Percentiles rank a stretch among this genome's conserved stretches.
Evolutionary conservation across 2,113 vertebrate species (phyloP).

Genomic region (Patagioenas fasciata): DNA sequence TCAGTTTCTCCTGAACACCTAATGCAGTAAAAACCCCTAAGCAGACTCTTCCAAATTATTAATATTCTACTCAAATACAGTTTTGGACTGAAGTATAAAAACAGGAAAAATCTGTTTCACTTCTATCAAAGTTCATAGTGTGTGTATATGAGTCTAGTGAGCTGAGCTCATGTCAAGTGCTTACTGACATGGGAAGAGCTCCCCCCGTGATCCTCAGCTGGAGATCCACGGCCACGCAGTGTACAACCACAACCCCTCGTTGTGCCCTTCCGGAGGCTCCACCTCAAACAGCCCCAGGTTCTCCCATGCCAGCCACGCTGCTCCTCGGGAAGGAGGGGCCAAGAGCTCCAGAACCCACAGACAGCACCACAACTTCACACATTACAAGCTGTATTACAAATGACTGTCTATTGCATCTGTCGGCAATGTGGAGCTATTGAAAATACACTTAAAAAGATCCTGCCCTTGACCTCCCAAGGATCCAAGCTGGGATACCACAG

Average conservation of each 20-base stretch:
- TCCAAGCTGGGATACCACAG: background rate
- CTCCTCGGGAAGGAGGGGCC: background rate
- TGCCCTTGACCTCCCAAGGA: background rate
- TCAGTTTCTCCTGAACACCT: background rate
- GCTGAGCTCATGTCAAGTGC: background rate
- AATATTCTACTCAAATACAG: background rate
- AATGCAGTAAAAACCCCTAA: background rate
- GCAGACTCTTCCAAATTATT: background rate
- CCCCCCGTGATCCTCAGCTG: background rate
- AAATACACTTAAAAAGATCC: background rate
- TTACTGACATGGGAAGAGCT: background rate
- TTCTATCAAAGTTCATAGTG: background rate
- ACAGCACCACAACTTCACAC: background rate
- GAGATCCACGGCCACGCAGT: background rate
- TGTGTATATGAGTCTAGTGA: accelerated
- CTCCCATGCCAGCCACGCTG: background rate
- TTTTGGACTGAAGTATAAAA: background rate
- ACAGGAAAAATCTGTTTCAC: background rate
- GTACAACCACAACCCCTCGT: background rate
- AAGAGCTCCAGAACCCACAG: background rate
- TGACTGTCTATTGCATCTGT: background rate
- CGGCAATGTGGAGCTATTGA: background rate
- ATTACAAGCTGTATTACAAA: background rate
- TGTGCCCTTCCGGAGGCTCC: background rate
- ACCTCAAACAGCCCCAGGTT: background rate